Evolutionary conservation across 1,140 invertebrate genomes (phyloP).

Genomic region (Stegodyphus mimosarum): DNA sequence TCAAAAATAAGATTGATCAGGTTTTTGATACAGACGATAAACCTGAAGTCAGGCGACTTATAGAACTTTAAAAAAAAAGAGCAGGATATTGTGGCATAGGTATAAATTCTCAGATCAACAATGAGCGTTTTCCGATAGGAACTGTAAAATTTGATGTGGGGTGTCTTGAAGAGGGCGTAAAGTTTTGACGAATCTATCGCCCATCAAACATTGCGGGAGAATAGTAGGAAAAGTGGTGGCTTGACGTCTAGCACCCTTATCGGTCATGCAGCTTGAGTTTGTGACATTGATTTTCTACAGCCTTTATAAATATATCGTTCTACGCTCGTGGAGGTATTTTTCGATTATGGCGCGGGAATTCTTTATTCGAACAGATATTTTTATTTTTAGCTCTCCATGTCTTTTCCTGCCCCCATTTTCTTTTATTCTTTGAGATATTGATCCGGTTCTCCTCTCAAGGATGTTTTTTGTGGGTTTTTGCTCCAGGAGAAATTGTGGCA

Average conservation of each 20-base stretch:
- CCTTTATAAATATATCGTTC: conserved; percentile 37
- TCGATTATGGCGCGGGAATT: conserved; percentile 24
- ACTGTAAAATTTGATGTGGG: neutral
- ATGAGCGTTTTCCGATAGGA: conserved; percentile 29
- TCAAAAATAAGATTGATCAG: too few relatives aligned
- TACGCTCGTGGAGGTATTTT: conserved; percentile 35
- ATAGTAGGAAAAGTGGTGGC: conserved; percentile 12
- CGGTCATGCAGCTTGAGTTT: conserved; percentile 29
- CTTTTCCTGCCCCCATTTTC: conserved; percentile 2
- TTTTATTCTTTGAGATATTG: conserved; percentile 35
- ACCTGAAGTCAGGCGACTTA: too few relatives aligned
- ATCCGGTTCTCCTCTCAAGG: neutral
- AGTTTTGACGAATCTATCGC: conserved; percentile 47
- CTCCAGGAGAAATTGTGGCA: neutral
- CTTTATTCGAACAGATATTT: neutral
- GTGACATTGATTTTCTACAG: conserved; percentile 33
- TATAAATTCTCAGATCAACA: conserved; percentile 23
- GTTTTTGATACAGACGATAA: too few relatives aligned
- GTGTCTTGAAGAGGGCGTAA: neutral
- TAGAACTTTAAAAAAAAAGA: too few relatives aligned
- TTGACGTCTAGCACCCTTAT: conserved; percentile 36
- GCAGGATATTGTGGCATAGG: neutral
- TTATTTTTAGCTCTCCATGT: neutral
- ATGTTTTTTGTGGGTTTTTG: conserved; percentile 3
- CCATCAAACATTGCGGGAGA: conserved; percentile 6